phyloP scores from a whole-genome alignment of 1,140 invertebrate genomes.

The Drosophila eugracilis region DNA sequence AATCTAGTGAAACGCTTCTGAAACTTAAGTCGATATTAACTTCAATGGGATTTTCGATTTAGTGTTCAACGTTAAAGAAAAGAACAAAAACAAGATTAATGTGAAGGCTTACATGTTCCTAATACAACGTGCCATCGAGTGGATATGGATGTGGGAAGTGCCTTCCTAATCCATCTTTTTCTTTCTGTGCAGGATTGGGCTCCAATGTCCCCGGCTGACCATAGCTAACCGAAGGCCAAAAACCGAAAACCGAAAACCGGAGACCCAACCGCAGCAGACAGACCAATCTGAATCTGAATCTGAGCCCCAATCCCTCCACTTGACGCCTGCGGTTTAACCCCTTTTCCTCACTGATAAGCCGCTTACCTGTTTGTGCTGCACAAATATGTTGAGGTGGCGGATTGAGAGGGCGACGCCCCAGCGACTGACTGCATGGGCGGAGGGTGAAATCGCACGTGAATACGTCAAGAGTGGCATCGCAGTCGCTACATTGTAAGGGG shows the following conservation, averaged over 20 bases:
- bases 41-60: too few relatives aligned
- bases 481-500: too few relatives aligned
- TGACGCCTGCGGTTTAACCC: conserved; percentile 43
- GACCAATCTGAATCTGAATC: conserved; percentile 7
- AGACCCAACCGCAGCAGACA: conserved; percentile 28
- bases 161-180: background rate
- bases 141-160: background rate
- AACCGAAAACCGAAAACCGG: conserved; percentile 1
- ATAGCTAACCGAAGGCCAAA: conserved; percentile 1
- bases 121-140: too few relatives aligned
- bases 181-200: conserved; percentile 5
- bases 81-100: too few relatives aligned
- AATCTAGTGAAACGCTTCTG: too few relatives aligned
- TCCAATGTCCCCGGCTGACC: conserved; percentile 18
- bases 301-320: conserved; percentile 19
- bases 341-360: conserved; percentile 35
- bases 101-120: too few relatives aligned
- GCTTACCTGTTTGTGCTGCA: conserved; percentile 43
- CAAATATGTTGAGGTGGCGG: conserved; percentile 28
- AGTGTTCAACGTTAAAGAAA: too few relatives aligned
- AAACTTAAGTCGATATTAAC: too few relatives aligned
- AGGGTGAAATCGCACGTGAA: conserved; percentile 1
- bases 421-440: background rate
- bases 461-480: background rate
- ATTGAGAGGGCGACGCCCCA: conserved; percentile 10